Conservation (phyloP, 2,113 vertebrate genomes). For the Myocastor coypus region DNA sequence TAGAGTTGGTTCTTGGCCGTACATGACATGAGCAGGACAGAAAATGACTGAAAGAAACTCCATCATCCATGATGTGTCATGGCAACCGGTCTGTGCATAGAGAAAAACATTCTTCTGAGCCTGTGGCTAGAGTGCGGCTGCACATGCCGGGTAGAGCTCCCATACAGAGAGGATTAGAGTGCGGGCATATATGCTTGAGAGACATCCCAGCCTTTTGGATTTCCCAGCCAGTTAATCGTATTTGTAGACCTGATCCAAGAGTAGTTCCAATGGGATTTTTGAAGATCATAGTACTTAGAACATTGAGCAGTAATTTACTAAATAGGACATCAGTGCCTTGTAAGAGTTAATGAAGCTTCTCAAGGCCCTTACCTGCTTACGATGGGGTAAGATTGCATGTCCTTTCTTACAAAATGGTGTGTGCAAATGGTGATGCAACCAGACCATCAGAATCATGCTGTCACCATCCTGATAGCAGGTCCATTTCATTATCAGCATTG, state of each 20-base stretch:
- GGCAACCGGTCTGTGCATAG: background rate
- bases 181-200: background rate
- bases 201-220: background rate
- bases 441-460: background rate
- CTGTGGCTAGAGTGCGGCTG: background rate
- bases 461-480: background rate
- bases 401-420: background rate
- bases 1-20: background rate
- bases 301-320: background rate
- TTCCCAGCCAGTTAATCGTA: background rate
- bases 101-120: background rate
- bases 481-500: background rate
- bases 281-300: background rate
- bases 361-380: background rate
- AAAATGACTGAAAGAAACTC: background rate
- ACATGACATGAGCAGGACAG: background rate
- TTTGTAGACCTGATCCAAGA: conserved; percentile 47
- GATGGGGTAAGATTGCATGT: background rate
- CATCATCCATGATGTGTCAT: background rate
- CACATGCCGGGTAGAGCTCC: background rate
- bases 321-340: conserved; percentile 9
- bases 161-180: background rate
- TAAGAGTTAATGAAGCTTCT: conserved; percentile 39
- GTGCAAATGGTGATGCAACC: background rate
- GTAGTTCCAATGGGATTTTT: conserved; percentile 1